These are phyloP conservation scores for Dorcus parallelipipedus DNA, from an alignment of 2,888 invertebrate genomes.

Conservation along the genomic window DNA sequence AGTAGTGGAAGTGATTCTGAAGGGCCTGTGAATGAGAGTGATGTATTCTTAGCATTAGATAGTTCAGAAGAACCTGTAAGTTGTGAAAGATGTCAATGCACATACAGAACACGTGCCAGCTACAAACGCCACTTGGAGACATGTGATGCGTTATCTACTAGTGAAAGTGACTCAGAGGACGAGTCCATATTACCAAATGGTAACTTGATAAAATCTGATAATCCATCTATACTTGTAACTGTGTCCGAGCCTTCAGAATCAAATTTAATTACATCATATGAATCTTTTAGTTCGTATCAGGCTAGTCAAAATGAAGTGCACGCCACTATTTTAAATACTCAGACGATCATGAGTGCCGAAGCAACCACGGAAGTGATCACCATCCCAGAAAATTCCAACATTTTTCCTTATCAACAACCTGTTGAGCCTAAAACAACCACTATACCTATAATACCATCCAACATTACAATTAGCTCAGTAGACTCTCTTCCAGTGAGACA, in stretches of 20 bases:
- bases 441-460: constrained; percentile 13
- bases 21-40: constrained; percentile 34
- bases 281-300: constrained; percentile 36
- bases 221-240: constrained; percentile 12
- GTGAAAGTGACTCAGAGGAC: constrained; percentile 75
- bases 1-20: constrained; percentile 54
- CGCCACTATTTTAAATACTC: constrained; percentile 42
- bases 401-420: constrained; percentile 23
- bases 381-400: constrained; percentile 28
- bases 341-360: constrained; percentile 39
- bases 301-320: constrained; percentile 41
- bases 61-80: constrained; percentile 72
- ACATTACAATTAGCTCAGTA: constrained; percentile 9
- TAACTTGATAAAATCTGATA: background rate
- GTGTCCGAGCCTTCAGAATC: constrained; percentile 32
- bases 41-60: constrained; percentile 42
- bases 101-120: constrained; percentile 77
- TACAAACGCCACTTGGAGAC: constrained; percentile 74
- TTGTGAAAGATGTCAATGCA: constrained; percentile 84
- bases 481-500: constrained; percentile 1
- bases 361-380: constrained; percentile 35
- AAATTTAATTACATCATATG: constrained; percentile 40
- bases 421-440: constrained; percentile 14
- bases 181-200: constrained; percentile 6
- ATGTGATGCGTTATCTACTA: constrained; percentile 76